Percentiles rank a stretch among this genome's conserved stretches.
Evolutionary conservation across 2,797 vertebrate species (phyloP).

Genomic region (Chaunax sp.): DNA sequence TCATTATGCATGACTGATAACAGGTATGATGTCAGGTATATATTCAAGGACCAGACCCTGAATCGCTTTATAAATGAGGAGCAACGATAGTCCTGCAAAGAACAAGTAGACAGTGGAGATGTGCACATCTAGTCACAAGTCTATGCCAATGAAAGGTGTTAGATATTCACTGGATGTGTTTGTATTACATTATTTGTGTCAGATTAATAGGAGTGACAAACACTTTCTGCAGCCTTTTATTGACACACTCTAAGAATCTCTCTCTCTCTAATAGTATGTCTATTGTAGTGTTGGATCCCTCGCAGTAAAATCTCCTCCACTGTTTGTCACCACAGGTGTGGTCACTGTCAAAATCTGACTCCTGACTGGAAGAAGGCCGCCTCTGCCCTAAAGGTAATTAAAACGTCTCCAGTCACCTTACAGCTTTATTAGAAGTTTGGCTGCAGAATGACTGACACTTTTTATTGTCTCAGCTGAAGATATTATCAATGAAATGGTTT

Average conservation of each 20-base stretch:
- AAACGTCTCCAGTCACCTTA: background rate
- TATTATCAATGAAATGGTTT: no score
- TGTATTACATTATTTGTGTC: background rate
- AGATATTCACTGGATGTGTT: constrained; percentile 9
- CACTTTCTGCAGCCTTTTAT: background rate
- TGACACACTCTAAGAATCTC: background rate
- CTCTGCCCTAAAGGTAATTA: constrained; percentile 92
- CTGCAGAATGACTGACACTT: no score
- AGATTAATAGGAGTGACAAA: no score
- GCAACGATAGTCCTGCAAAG: no score
- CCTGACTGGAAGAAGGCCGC: constrained; percentile 98
- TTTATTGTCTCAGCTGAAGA: no score
- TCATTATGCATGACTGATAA: no score
- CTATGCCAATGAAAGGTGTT: no score
- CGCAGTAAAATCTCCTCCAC: background rate
- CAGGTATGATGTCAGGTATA: no score
- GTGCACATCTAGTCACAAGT: no score
- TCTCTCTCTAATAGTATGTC: background rate
- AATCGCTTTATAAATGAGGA: background rate
- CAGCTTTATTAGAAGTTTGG: no score
- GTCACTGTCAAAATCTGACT: constrained; percentile 91
- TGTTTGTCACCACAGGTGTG: constrained; percentile 87
- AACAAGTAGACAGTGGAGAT: no score
- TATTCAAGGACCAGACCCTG: no score
- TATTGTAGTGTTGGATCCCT: background rate